phyloP scores from a whole-genome alignment of 2,888 invertebrate species.

The Caenorhabditis parvicauda region DNA sequence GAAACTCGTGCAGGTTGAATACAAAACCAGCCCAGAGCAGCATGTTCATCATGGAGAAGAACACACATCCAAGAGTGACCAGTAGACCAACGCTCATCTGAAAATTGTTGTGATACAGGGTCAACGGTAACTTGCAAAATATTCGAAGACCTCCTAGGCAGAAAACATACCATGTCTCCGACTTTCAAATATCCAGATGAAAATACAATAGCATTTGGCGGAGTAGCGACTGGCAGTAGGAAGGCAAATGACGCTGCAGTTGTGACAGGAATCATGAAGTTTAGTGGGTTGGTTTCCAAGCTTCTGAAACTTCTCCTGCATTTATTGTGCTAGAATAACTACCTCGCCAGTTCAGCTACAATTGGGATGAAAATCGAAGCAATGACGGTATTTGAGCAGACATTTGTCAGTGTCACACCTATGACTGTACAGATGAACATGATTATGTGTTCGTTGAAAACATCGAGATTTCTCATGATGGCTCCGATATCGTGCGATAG shows the following conservation, averaged over 20 bases:
- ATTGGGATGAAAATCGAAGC: constrained; percentile 85
- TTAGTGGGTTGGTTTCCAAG: constrained; percentile 60
- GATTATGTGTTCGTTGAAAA: constrained; percentile 72
- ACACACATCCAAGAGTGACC: constrained; percentile 36
- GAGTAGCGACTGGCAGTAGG: constrained; percentile 78
- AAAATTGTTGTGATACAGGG: neutral
- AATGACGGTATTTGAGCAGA: constrained; percentile 81
- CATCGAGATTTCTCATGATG: constrained; percentile 72
- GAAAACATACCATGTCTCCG: constrained; percentile 37
- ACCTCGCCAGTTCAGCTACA: constrained; percentile 50
- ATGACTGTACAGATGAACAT: constrained; percentile 77
- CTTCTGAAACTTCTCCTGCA: constrained; percentile 23
- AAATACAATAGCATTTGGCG: constrained; percentile 77
- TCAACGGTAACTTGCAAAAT: neutral
- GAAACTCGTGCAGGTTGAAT: constrained; percentile 35
- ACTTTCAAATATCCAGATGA: constrained; percentile 41
- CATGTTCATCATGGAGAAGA: constrained; percentile 34
- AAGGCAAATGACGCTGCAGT: constrained; percentile 64
- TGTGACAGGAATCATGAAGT: constrained; percentile 64
- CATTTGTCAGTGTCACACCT: constrained; percentile 81
- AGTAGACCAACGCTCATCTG: constrained; percentile 36
- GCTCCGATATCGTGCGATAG: constrained; percentile 77
- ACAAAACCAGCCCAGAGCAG: constrained; percentile 32
- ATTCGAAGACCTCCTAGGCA: neutral
- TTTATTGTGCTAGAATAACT: neutral